Evolutionary conservation across 2,113 vertebrate genomes (phyloP).

Genomic region (Tursiops truncatus): DNA sequence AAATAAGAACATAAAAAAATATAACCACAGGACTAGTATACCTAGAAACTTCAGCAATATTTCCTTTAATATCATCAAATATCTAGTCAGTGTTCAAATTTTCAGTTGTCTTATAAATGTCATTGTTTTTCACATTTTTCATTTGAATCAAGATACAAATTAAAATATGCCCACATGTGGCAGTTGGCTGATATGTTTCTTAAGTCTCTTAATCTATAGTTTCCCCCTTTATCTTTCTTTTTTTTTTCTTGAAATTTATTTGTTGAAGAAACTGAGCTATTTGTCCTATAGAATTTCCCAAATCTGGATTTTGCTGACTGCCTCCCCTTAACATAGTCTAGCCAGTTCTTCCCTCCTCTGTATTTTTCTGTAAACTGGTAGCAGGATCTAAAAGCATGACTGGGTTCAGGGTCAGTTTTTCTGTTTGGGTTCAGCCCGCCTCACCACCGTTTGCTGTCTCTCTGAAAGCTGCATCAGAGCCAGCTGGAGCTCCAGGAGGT

Average conservation of each 20-base stretch:
- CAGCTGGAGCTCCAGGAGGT: constrained; percentile 96
- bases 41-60: background rate
- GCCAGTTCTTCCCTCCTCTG: background rate
- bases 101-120: background rate
- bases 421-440: background rate
- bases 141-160: background rate
- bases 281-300: background rate
- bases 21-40: background rate
- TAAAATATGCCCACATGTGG: background rate
- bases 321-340: too few species aligned
- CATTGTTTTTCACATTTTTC: background rate
- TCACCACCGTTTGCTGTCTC: background rate
- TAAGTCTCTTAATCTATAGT: background rate
- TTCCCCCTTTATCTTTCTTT: background rate
- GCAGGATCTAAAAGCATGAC: background rate
- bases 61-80: background rate
- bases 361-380: background rate
- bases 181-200: background rate
- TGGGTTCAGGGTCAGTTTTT: background rate
- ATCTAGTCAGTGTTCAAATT: background rate
- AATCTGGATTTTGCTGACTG: background rate
- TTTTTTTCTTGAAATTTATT: background rate
- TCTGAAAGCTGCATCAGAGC: constrained; percentile 91
- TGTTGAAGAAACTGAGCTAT: background rate
- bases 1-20: background rate